A percentile compares a stretch with the other conserved stretches of the same genome.
phyloP scores from a whole-genome alignment of 2,888 invertebrate genomes.

The Apotomis turbidana region DNA sequence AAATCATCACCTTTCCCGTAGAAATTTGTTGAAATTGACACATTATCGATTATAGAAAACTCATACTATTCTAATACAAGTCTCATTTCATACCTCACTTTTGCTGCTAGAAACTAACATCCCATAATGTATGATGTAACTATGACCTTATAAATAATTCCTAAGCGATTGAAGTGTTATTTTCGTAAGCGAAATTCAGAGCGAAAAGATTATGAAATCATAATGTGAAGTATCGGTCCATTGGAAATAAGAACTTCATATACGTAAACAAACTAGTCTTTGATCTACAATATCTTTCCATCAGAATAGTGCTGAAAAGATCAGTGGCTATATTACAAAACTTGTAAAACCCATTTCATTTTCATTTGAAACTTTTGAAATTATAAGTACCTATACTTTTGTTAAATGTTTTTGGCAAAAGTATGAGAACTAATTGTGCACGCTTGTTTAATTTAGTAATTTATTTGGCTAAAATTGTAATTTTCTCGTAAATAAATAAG shows the following conservation, averaged over 20 bases:
- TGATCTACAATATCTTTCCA: not conserved
- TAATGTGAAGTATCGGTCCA: conserved; percentile 7
- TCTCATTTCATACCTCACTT: not conserved
- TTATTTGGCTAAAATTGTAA: no score
- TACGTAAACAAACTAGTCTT: conserved; percentile 20
- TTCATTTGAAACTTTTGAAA: not conserved
- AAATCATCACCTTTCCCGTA: no score
- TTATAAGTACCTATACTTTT: no score
- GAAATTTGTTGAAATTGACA: no score
- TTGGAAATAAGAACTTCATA: conserved; percentile 12
- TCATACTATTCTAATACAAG: no score
- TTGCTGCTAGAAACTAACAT: not conserved
- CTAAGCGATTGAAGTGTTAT: conserved; percentile 18
- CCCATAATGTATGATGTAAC: not conserved
- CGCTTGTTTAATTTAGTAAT: no score
- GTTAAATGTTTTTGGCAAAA: no score
- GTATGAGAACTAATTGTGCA: no score
- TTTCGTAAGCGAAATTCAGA: conserved; percentile 22
- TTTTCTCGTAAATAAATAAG: no score
- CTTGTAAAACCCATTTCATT: not conserved
- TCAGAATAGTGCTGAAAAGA: not conserved
- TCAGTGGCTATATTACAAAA: not conserved
- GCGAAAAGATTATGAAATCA: conserved; percentile 25
- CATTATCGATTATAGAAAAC: no score
- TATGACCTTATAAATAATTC: conserved; percentile 8